Conservation (phyloP, 1,140 invertebrate species). For the Philotrypesis tridentata region DNA sequence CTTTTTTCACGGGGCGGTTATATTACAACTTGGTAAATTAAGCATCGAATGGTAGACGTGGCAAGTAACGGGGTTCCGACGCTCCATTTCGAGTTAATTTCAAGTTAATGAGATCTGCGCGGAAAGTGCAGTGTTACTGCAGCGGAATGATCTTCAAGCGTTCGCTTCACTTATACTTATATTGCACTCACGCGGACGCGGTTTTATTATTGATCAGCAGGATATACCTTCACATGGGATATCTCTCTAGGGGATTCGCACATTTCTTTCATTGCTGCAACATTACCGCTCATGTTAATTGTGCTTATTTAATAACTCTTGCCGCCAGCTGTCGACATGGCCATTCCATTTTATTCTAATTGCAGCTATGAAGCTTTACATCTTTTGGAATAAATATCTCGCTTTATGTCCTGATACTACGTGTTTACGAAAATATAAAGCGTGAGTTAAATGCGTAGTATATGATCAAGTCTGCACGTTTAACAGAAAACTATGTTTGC, state of each 20-base stretch:
- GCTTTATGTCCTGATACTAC: no score
- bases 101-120: neutral
- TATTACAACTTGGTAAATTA: slow-evolving; percentile 11
- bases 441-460: no score
- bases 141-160: neutral
- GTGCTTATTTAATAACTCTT: neutral
- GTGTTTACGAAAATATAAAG: no score
- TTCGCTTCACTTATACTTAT: neutral
- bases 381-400: no score
- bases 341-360: no score
- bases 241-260: no score
- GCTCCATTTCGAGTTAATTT: neutral
- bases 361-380: no score
- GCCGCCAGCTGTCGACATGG: neutral
- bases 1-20: neutral
- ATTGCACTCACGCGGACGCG: no score
- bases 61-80: neutral
- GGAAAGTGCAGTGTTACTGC: neutral
- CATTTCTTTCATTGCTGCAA: neutral
- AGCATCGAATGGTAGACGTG: neutral
- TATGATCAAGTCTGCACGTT: no score
- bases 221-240: neutral
- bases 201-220: neutral
- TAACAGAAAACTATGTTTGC: no score
- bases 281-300: neutral